These are phyloP conservation scores for Philonicus albiceps DNA, from an alignment of 2,888 invertebrate genomes.

Conservation along the genomic window DNA sequence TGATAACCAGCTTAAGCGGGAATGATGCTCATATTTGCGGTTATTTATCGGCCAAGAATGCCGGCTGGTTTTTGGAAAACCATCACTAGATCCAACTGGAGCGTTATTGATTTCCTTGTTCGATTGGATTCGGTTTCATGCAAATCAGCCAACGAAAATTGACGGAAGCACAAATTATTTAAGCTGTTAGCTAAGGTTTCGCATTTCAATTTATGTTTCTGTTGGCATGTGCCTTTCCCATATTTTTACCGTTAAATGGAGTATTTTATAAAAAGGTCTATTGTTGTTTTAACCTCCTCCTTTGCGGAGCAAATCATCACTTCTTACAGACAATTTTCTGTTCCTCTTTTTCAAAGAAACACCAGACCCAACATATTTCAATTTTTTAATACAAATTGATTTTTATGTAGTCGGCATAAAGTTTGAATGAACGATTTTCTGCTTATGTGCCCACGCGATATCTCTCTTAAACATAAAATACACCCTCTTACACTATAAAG, in stretches of 20 bases:
- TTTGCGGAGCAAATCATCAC: not conserved
- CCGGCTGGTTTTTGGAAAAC: not conserved
- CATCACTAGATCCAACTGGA: not conserved
- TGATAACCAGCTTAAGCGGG: not conserved
- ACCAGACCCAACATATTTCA: not conserved
- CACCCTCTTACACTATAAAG: no score
- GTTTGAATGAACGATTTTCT: not conserved
- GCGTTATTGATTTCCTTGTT: not conserved
- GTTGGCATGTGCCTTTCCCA: not conserved
- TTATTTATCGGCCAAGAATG: slow-evolving; percentile 8
- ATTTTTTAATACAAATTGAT: not conserved
- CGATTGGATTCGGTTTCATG: not conserved
- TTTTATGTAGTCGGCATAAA: not conserved
- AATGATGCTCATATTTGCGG: not conserved
- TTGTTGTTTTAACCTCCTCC: no score
- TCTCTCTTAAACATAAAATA: not conserved
- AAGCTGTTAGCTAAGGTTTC: not conserved
- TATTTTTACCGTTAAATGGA: not conserved
- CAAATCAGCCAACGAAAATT: not conserved
- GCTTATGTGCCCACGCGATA: not conserved
- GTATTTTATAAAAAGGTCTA: not conserved
- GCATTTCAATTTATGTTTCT: not conserved
- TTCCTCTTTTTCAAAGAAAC: not conserved
- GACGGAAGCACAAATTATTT: slow-evolving; percentile 18
- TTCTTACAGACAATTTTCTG: not conserved